phyloP scores from a whole-genome alignment of 2,113 vertebrate genomes.

The Calidris pygmaea region DNA sequence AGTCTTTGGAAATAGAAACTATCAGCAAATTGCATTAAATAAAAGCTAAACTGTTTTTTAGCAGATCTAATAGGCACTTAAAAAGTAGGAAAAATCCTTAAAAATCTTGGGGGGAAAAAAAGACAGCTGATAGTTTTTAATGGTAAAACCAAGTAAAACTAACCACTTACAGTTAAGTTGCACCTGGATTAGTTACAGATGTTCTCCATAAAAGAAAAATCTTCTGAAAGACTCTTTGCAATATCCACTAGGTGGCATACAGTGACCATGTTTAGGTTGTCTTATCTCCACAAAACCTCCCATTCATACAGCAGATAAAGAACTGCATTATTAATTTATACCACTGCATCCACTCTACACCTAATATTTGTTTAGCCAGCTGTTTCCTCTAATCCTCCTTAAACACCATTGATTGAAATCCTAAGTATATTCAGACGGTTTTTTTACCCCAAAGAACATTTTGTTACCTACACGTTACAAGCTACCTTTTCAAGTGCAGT shows the following conservation, averaged over 20 bases:
- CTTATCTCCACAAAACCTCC: constrained; percentile 64
- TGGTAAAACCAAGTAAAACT: not conserved
- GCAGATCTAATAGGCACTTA: not conserved
- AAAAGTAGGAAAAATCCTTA: not conserved
- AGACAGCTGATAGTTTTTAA: not conserved
- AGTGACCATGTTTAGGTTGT: constrained; percentile 37
- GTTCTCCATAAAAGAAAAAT: not conserved
- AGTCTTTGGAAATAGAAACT: not conserved
- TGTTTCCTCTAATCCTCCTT: constrained; percentile 81
- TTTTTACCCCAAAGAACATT: constrained; percentile 72
- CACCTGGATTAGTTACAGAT: not conserved
- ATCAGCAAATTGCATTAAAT: not conserved
- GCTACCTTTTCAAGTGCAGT: constrained; percentile 67
- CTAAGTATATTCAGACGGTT: constrained; percentile 59
- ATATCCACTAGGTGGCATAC: constrained; percentile 77
- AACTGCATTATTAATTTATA: constrained; percentile 85
- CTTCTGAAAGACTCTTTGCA: not conserved
- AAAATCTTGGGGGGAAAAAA: not conserved
- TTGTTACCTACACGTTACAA: constrained; percentile 75
- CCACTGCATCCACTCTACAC: constrained; percentile 67
- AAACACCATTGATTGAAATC: constrained; percentile 78
- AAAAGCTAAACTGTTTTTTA: not conserved
- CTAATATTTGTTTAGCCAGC: constrained; percentile 87
- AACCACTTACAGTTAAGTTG: not conserved
- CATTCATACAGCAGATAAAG: constrained; percentile 83